Base-by-base conservation (phyloP, 1,140 invertebrate genomes). In the Sitobion miscanthi region DNA sequence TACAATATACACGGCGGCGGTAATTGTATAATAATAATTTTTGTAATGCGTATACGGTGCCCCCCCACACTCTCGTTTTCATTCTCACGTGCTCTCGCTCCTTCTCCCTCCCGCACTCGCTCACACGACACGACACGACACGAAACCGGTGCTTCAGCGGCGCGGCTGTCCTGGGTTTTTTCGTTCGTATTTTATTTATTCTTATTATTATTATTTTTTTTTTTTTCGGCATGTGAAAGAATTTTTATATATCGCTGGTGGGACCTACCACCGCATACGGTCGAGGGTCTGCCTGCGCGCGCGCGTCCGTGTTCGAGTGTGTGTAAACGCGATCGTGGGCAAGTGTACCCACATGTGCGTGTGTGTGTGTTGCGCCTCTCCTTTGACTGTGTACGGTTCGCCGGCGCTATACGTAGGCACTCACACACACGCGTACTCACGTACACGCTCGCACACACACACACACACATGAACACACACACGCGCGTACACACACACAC, bases 181-280 rank as follows among this genome's bases (percentile, higher is more conserved):
- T 89, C 87, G 49, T 54, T 23, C 87, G 87, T 89, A 38, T 89
- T 89, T 89, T 89, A 38, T 89, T 89, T 54, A 47, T 35, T 54
- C 20, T 89, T 86, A 17, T 86, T 47, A 30, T 47, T 45, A 47
- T 47, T 42, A 11, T 86, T 42, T 25, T 86, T 42, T 42, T 20
- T 86, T 86, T 86, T 86, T 86, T 86, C 85, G 85, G 83, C 85
- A 86, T 86, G 85, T 86, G 85, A 86, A 86, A 86, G 85, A 86
- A 86, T 47, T 45, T 86, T 77, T 77, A 77, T 77, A 35, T n/a
- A n/a, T 77, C 42, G 85, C 45, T 45, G 85, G 45, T n/a, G 85
- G 85, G 85, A 86, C 85, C 45, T 47, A 86, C 38, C 85, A 45
- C 85, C 42, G 14, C 23, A 42, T 25, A 47, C 85, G 62, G 62